These are phyloP conservation scores for Agriopis leucophaearia DNA, from an alignment of 2,888 invertebrate genomes.

Conservation along the genomic window DNA sequence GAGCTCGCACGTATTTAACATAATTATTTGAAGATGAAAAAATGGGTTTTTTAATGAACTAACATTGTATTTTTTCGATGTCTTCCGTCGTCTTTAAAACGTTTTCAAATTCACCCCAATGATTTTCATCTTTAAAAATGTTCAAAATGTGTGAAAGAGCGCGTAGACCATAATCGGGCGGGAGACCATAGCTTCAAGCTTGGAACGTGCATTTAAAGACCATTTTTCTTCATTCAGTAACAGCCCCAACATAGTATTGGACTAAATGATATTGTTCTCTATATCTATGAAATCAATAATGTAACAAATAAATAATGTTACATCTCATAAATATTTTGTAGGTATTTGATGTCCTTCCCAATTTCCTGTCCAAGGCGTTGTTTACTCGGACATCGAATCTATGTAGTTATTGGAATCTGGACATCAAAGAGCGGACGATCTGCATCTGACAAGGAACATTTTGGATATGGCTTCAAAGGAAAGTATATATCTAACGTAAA, in stretches of 20 bases:
- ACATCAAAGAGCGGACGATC: constrained; percentile 32
- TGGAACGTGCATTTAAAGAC: too few species aligned
- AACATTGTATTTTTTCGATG: too few species aligned
- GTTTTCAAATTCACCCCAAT: too few species aligned
- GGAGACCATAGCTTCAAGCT: background rate
- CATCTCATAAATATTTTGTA: constrained; percentile 24
- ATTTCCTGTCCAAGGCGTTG: constrained; percentile 30
- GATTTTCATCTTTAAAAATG: too few species aligned
- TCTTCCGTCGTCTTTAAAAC: too few species aligned
- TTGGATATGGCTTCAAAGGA: constrained; percentile 14
- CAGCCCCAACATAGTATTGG: too few species aligned
- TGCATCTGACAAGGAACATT: constrained; percentile 11
- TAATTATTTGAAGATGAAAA: too few species aligned
- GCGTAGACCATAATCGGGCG: background rate
- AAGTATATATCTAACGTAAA: constrained; percentile 1
- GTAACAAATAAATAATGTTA: constrained; percentile 6
- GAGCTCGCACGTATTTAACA: too few species aligned
- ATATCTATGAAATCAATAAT: background rate
- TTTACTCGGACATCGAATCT: constrained; percentile 36
- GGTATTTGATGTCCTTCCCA: constrained; percentile 20
- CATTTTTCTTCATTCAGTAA: too few species aligned
- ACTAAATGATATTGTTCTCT: too few species aligned
- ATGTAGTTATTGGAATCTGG: constrained; percentile 37
- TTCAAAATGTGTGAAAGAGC: background rate
- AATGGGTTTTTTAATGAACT: too few species aligned